These are phyloP conservation scores for Melanostoma mellinum DNA, from an alignment of 2,888 invertebrate species.

Conservation along the genomic window DNA sequence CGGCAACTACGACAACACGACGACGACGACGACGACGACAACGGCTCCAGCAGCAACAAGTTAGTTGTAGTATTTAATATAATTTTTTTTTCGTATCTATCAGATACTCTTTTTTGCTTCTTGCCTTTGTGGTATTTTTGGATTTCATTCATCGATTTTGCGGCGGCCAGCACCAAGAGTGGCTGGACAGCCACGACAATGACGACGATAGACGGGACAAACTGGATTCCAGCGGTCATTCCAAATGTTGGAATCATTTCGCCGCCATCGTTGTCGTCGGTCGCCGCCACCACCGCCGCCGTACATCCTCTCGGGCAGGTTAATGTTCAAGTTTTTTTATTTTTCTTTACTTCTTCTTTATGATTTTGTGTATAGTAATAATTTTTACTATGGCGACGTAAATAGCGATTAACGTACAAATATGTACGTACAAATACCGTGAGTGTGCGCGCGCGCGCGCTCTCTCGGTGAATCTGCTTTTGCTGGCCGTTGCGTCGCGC, in stretches of 20 bases:
- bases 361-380: slow-evolving; percentile 64
- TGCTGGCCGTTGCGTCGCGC: not conserved
- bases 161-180: slow-evolving; percentile 41
- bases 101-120: slow-evolving; percentile 39
- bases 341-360: slow-evolving; percentile 31
- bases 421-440: slow-evolving; percentile 58
- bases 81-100: slow-evolving; percentile 44
- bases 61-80: slow-evolving; percentile 65
- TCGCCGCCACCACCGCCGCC: not conserved
- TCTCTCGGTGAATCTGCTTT: slow-evolving; percentile 37
- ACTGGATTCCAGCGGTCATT: slow-evolving; percentile 62
- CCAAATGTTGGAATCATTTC: slow-evolving; percentile 51
- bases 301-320: slow-evolving; percentile 60
- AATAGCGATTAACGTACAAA: slow-evolving; percentile 64
- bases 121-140: slow-evolving; percentile 64
- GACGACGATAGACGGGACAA: slow-evolving; percentile 61
- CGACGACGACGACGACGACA: slow-evolving; percentile 27
- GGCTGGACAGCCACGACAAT: slow-evolving; percentile 45
- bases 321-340: slow-evolving; percentile 22
- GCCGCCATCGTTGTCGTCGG: slow-evolving; percentile 30
- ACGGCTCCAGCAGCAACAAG: slow-evolving; percentile 50
- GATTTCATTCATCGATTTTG: slow-evolving; percentile 70
- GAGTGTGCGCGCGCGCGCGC: slow-evolving; percentile 43
- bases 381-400: slow-evolving; percentile 68
- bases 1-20: slow-evolving; percentile 36